phyloP scores from a whole-genome alignment of 2,113 vertebrate genomes.

The Fukomys damarensis region DNA sequence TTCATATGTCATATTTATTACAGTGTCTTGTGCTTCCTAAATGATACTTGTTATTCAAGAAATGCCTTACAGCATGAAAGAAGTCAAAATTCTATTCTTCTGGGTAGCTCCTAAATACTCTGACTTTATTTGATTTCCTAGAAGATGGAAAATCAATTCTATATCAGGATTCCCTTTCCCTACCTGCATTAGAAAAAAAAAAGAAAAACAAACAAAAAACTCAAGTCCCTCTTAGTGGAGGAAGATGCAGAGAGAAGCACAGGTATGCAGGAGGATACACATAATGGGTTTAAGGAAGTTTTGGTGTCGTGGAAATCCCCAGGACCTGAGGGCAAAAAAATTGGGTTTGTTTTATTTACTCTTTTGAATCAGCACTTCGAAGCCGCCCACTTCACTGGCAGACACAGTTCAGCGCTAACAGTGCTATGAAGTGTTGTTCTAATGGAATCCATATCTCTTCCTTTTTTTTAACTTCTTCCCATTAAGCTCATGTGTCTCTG shows the following conservation, averaged over 20 bases:
- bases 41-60: not conserved
- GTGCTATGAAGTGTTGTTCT: not conserved
- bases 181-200: not conserved
- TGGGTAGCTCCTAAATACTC: not conserved
- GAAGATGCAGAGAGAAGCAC: not conserved
- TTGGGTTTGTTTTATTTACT: not conserved
- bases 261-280: not conserved
- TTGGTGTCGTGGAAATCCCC: not conserved
- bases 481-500: not conserved
- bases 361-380: not conserved
- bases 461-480: not conserved
- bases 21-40: not conserved
- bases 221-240: not conserved
- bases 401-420: no score
- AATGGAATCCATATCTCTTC: not conserved
- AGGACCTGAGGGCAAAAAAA: not conserved
- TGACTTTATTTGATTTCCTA: not conserved
- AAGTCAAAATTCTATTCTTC: not conserved
- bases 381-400: not conserved
- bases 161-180: not conserved
- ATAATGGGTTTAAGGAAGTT: not conserved
- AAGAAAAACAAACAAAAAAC: no score
- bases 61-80: not conserved
- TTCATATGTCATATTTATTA: not conserved
- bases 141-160: not conserved